Conservation (phyloP, 2,797 vertebrate genomes). For the Morelia viridis region DNA sequence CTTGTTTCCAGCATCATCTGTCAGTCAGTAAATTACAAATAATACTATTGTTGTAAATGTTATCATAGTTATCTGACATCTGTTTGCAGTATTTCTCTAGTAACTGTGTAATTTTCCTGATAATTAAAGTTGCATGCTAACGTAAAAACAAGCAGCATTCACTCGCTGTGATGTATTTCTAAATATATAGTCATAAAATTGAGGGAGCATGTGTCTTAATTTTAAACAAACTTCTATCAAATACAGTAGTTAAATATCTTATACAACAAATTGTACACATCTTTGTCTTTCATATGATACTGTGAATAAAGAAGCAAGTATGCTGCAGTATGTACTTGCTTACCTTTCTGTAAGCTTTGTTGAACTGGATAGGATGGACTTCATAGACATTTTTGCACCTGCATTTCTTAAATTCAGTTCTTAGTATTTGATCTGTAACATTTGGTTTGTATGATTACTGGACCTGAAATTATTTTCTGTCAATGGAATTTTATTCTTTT, state of each 20-base stretch:
- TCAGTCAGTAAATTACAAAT: neutral
- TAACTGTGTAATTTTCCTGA: neutral
- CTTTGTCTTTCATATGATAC: neutral
- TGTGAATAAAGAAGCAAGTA: neutral
- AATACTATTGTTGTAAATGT: neutral
- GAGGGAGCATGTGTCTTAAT: neutral
- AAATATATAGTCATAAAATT: neutral
- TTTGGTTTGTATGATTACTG: slow-evolving; percentile 42
- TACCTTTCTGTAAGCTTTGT: neutral
- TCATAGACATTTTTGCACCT: neutral
- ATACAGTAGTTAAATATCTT: neutral
- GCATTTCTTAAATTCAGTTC: neutral
- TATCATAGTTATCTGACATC: neutral
- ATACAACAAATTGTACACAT: neutral
- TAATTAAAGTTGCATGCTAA: neutral
- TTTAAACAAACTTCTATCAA: neutral
- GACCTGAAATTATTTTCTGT: slow-evolving; percentile 52
- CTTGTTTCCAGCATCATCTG: neutral
- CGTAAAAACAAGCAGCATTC: neutral
- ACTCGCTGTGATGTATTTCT: neutral
- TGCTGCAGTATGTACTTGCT: neutral
- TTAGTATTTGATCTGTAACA: neutral
- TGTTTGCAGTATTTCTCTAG: neutral
- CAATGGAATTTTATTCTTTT: slow-evolving; percentile 61
- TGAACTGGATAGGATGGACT: neutral